Conservation (phyloP, 2,797 vertebrate genomes). For the Brachyrhaphis roseni region DNA sequence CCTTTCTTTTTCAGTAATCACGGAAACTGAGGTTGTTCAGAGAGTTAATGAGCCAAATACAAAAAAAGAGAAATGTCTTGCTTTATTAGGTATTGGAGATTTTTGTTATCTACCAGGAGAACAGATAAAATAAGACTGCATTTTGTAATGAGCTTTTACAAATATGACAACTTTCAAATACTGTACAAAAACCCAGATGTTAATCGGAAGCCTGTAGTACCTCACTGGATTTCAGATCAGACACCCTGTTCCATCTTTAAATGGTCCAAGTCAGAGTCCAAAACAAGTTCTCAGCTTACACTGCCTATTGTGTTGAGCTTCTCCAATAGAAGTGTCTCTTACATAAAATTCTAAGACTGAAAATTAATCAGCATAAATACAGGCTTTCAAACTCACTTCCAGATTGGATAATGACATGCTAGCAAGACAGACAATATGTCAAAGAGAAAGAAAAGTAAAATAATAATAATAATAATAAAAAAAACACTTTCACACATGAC, state of each 20-base stretch:
- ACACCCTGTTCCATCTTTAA: slow-evolving; percentile 40
- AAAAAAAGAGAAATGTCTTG: slow-evolving; percentile 19
- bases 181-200: not conserved
- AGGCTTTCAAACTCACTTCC: slow-evolving; percentile 14
- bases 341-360: slow-evolving; percentile 33
- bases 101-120: slow-evolving; percentile 4
- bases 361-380: slow-evolving; percentile 34
- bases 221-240: slow-evolving; percentile 36
- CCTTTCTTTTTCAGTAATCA: slow-evolving; percentile 23
- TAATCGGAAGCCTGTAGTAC: slow-evolving; percentile 15
- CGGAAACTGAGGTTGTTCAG: slow-evolving; percentile 21
- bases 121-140: slow-evolving; percentile 2
- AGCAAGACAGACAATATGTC: slow-evolving; percentile 22
- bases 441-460: slow-evolving; percentile 32
- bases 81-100: slow-evolving; percentile 11
- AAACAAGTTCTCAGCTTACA: slow-evolving; percentile 35
- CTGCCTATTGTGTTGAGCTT: slow-evolving; percentile 17
- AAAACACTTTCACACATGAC: slow-evolving; percentile 31
- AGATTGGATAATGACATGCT: slow-evolving; percentile 27
- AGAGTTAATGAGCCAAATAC: slow-evolving; percentile 30
- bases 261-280: slow-evolving; percentile 30
- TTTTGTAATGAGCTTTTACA: slow-evolving; percentile 12
- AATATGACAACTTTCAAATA: not conserved
- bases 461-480: not conserved
- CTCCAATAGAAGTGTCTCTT: slow-evolving; percentile 15